phyloP scores from a whole-genome alignment of 2,888 invertebrate species.

The Tribolium freemani region DNA sequence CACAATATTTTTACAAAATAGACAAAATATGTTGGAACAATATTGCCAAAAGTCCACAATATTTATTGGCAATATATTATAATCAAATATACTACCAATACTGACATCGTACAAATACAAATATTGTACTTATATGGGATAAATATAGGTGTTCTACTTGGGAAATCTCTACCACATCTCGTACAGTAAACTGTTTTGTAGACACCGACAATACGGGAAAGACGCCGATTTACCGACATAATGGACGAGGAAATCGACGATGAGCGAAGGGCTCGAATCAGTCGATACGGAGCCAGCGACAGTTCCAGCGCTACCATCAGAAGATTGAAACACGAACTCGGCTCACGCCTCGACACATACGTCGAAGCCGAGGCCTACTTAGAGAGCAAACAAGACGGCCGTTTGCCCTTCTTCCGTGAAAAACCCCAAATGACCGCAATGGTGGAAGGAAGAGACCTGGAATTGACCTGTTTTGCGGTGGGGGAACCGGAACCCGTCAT shows the following conservation, averaged over 20 bases:
- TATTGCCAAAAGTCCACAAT: too few relatives aligned
- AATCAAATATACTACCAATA: too few relatives aligned
- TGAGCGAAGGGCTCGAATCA: slow-evolving; percentile 86
- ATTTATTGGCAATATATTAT: too few relatives aligned
- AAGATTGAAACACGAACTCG: slow-evolving; percentile 86
- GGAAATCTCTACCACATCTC: too few relatives aligned
- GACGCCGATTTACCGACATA: slow-evolving; percentile 91
- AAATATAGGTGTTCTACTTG: too few relatives aligned
- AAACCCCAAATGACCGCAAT: slow-evolving; percentile 90
- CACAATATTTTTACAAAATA: too few relatives aligned
- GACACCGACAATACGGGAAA: slow-evolving; percentile 90
- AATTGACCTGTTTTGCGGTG: slow-evolving; percentile 86
- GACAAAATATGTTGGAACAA: too few relatives aligned
- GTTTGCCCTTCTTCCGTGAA: slow-evolving; percentile 91
- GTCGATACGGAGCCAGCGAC: slow-evolving; percentile 80
- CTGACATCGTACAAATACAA: too few relatives aligned
- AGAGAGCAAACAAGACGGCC: slow-evolving; percentile 82
- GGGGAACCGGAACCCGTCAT: slow-evolving; percentile 89
- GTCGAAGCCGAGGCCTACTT: slow-evolving; percentile 90
- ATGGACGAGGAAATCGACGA: slow-evolving; percentile 97
- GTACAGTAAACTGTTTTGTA: slow-evolving; percentile 59
- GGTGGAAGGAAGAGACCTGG: slow-evolving; percentile 82
- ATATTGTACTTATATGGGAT: too few relatives aligned
- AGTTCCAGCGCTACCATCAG: slow-evolving; percentile 73
- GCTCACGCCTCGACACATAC: slow-evolving; percentile 85